These are phyloP conservation scores for Callospermophilus lateralis DNA, from an alignment of 2,113 vertebrate species.

Conservation along the genomic window DNA sequence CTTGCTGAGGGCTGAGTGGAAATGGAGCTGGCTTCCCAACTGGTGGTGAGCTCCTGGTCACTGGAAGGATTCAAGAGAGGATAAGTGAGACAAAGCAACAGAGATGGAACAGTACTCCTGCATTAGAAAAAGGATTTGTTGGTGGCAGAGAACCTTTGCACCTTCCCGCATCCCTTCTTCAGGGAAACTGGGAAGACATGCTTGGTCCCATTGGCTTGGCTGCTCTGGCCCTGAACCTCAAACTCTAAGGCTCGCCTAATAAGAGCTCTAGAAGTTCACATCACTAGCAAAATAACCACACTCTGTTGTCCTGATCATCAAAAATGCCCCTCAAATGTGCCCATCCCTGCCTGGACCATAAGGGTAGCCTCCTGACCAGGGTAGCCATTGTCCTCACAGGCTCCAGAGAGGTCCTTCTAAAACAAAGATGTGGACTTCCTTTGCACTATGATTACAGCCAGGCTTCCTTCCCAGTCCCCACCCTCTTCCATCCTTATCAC, in stretches of 20 bases:
- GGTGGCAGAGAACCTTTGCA: not conserved
- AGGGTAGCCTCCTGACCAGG: not conserved
- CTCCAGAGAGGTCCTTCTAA: not conserved
- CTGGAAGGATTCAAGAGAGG: not conserved
- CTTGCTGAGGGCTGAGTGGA: not conserved
- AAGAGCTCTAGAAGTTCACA: not conserved
- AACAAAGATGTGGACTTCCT: not conserved
- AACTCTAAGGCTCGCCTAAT: not conserved
- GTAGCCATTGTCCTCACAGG: rapidly evolving
- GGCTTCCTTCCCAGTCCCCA: not conserved
- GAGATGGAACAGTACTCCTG: rapidly evolving
- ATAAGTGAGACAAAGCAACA: not conserved
- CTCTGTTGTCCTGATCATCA: not conserved
- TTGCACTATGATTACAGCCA: not conserved
- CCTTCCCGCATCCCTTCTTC: not conserved
- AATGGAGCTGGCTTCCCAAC: too few species aligned
- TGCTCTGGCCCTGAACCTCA: not conserved
- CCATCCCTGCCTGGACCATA: not conserved
- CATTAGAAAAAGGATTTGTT: not conserved
- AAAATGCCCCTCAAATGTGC: too few species aligned
- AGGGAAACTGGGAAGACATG: not conserved
- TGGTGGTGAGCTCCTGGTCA: rapidly evolving
- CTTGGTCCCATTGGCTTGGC: not conserved
- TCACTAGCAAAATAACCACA: not conserved
- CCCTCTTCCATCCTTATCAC: not conserved